These are phyloP conservation scores for Zophobas atratus DNA, from an alignment of 1,140 invertebrate species.

Conservation along the genomic window DNA sequence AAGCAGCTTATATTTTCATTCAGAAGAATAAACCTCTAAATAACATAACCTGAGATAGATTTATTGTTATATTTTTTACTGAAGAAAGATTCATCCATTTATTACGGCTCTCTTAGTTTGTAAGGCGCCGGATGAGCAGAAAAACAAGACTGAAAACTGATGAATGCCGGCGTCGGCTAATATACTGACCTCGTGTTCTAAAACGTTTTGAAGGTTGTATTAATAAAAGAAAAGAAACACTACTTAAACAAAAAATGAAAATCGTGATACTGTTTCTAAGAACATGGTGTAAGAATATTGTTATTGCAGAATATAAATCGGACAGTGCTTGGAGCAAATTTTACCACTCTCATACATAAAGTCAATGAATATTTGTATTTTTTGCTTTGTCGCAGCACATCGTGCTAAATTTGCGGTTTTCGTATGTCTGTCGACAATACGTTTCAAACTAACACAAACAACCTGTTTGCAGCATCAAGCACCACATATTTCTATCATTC, in stretches of 20 bases:
- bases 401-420: slow-evolving; percentile 5
- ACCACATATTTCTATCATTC: slow-evolving; percentile 68
- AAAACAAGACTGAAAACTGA: slow-evolving; percentile 10
- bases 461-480: slow-evolving; percentile 59
- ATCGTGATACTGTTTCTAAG: slow-evolving; percentile 16
- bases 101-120: slow-evolving; percentile 15
- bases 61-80: slow-evolving; percentile 14
- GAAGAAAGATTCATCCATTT: slow-evolving; percentile 17
- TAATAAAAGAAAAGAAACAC: slow-evolving; percentile 3
- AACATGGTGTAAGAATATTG: slow-evolving; percentile 24
- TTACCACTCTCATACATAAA: slow-evolving; percentile 44
- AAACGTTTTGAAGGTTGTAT: slow-evolving; percentile 10
- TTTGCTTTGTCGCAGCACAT: neutral
- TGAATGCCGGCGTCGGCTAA: neutral
- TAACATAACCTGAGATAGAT: slow-evolving; percentile 12
- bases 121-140: neutral
- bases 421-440: no score
- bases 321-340: slow-evolving; percentile 21
- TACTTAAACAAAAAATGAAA: slow-evolving; percentile 15
- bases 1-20: neutral
- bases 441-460: slow-evolving; percentile 3
- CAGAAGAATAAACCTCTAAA: neutral
- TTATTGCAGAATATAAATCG: slow-evolving; percentile 24
- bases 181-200: neutral
- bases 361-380: neutral